Evolutionary conservation across 2,797 vertebrate species (phyloP).

Genomic region (Pelodytes ibericus): DNA sequence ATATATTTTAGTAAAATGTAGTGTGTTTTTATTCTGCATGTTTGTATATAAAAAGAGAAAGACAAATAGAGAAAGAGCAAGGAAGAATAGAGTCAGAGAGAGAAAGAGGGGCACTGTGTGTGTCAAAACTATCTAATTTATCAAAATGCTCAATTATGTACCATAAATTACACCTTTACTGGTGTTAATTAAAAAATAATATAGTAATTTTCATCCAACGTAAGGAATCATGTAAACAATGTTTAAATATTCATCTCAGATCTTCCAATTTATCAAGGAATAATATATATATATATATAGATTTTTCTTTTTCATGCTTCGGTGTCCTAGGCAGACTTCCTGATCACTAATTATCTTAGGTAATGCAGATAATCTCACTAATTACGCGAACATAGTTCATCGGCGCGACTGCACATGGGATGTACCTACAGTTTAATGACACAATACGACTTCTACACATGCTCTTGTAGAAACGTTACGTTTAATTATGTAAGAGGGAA

Average conservation of each 20-base stretch:
- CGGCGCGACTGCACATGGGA: constrained; percentile 51
- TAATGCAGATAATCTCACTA: constrained; percentile 70
- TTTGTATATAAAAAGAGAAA: too few species aligned
- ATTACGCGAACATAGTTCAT: constrained; percentile 74
- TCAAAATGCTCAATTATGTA: background rate
- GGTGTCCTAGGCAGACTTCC: constrained; percentile 56
- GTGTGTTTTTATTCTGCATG: too few species aligned
- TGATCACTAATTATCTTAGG: constrained; percentile 79
- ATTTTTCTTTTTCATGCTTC: too few species aligned
- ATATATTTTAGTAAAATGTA: too few species aligned
- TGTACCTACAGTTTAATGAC: constrained; percentile 78
- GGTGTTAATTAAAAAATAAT: constrained; percentile 16
- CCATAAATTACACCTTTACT: constrained; percentile 18
- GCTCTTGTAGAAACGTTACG: constrained; percentile 79
- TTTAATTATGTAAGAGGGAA: constrained; percentile 82
- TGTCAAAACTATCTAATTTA: background rate
- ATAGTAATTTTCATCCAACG: background rate
- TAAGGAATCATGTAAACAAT: constrained; percentile 41
- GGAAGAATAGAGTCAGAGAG: too few species aligned
- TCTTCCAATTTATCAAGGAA: constrained; percentile 31
- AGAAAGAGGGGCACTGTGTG: too few species aligned
- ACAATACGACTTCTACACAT: constrained; percentile 77
- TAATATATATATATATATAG: constrained; percentile 47
- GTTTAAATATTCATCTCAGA: constrained; percentile 43
- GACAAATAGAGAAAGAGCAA: too few species aligned